Evolutionary conservation across 1,140 invertebrate species (phyloP), one percentile per base, ranked within the genome.

Genomic region (Aethina tumida): DNA sequence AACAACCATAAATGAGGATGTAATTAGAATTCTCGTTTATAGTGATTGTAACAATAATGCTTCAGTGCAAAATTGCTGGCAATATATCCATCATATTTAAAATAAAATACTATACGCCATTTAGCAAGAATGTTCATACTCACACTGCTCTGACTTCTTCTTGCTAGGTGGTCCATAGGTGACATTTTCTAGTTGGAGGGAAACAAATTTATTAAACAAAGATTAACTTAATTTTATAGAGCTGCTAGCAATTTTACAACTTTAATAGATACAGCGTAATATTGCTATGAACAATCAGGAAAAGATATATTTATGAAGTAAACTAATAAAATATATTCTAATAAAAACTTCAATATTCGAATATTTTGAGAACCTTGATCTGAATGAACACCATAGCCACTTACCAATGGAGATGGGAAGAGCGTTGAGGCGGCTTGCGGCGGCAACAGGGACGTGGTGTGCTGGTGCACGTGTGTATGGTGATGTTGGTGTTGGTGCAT

Each of bases 401-500:
- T 65, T 61, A 76, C 74, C 57, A 77, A 62, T 45, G 73, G 70
- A n/a, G 74, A 67, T 33, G 74, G 69, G 58, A 75, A 77, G 7
- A 77, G 58, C 5, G 67, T 45, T 1, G 68, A 65, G 9, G 72
- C 63, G 3, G 68, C 58, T 19, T 72, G 65, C 26, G 79, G 72
- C 22, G 68, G 73, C 31, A 71, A 57, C 34, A 74, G 55, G 12
- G 75, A 70, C 48, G 75, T 71, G 53, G 81, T 77, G 52, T 85
- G 85, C 60, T 88, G 87, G 69, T 92, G 89, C 43, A 91, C 81
- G 63, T 93, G 88, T 15, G 85, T 87, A 60, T 89, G 85, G 52
- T 89, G 84, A 64, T 90, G 85, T 59, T 90, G 85, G 69, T 90
- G 86, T 66, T 90, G 86, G 63, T 90, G 86, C 74, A 89, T 80